These are phyloP conservation scores for Microtus pennsylvanicus DNA, from an alignment of 2,113 vertebrate species.

Conservation along the genomic window DNA sequence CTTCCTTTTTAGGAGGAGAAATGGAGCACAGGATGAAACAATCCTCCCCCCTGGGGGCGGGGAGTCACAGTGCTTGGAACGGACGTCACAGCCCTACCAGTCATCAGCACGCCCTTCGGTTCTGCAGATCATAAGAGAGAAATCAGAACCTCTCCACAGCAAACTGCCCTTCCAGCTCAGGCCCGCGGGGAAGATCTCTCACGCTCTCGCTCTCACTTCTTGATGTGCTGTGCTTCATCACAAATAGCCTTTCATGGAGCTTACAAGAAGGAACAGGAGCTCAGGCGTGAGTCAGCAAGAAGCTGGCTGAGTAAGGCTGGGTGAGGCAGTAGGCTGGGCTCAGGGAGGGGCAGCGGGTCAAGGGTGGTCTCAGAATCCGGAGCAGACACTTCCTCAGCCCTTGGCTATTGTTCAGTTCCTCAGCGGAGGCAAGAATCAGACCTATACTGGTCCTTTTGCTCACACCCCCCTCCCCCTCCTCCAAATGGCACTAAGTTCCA, in stretches of 20 bases:
- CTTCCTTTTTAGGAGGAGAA: slow-evolving; percentile 39
- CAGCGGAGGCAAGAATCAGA: neutral
- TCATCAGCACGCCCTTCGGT: slow-evolving; percentile 53
- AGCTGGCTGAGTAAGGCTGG: slow-evolving; percentile 56
- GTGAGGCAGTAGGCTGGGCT: neutral
- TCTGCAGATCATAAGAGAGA: slow-evolving; percentile 42
- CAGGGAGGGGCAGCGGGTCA: neutral
- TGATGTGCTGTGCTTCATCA: neutral
- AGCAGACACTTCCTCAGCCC: neutral
- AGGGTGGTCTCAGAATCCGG: neutral
- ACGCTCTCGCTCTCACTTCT: slow-evolving; percentile 42
- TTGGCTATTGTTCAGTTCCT: neutral
- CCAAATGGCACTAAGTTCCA: neutral
- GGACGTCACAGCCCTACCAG: neutral
- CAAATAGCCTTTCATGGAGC: slow-evolving; percentile 60
- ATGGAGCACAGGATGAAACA: slow-evolving; percentile 22
- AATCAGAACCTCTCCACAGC: slow-evolving; percentile 37
- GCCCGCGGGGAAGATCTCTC: slow-evolving; percentile 63
- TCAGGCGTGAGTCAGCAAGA: neutral
- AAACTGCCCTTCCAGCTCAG: slow-evolving; percentile 35
- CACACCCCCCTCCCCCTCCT: neutral
- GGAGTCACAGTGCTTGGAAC: neutral
- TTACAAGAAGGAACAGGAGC: slow-evolving; percentile 69
- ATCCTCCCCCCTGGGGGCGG: neutral
- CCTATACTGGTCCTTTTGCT: neutral